Evolutionary conservation across 2,797 vertebrate species (phyloP), one percentile per base, ranked within the genome.

Genomic region (Crotalus adamanteus): DNA sequence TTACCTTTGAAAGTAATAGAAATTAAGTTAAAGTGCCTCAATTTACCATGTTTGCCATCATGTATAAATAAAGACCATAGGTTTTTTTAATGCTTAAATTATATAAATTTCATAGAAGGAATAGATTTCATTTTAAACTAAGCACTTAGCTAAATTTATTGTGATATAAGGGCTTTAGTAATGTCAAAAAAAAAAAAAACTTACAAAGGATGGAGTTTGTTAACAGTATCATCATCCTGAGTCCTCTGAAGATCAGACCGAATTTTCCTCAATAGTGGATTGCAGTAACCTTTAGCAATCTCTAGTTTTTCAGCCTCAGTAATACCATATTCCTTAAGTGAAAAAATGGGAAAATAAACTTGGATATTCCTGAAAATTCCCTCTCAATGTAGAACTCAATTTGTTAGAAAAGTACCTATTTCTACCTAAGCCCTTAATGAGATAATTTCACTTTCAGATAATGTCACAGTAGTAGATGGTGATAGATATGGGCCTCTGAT

Each of bases 141-240:
- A 47, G n/a, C 18, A 90, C 14, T 60, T 47, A 55, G 25, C 65
- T 83, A 60, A 78, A 53, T 42, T 18, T 25, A 37, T 57, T 86
- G 25, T 63, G 69, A 47, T 57, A 20, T 37, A 73, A 73, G 5
- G 16, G 65, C 16, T 73, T 73, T n/a, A 73, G 31, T 37, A 37
- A 73, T 37, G 56, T 91, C 88, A 13, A n/a, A 26, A 89, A 83
- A 88, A 88, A 31, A 7, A 89, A 47, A 65, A 87, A 95, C 98
- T 98, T 98, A 98, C 98, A 98, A 97, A 92, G 98, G 98, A 92
- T 99, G 98, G 89, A 98, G 98, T 86, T 99, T 99, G 97, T 99
- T 99, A 94, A 99, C 98, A 56, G 98, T 99, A 96, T 99, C 98
- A 94, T 99, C 98, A 96, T 99, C 98, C 96, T 99, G 98, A 59